Percentiles rank a stretch among this genome's conserved stretches.
Conservation (phyloP, 1,140 invertebrate genomes). For the Scaptomyza pallida region DNA sequence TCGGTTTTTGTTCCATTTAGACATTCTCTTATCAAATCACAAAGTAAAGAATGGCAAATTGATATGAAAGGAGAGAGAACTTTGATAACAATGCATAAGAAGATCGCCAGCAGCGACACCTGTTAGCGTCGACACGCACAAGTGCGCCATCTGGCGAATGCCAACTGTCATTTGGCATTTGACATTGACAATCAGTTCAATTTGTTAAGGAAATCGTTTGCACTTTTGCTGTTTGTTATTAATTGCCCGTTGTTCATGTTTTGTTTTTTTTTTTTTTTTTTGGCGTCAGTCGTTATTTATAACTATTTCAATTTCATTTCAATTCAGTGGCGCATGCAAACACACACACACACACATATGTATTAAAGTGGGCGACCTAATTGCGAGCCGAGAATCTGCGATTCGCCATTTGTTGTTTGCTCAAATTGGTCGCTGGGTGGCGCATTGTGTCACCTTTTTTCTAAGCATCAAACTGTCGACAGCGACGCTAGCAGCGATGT, state of each 20-base stretch:
- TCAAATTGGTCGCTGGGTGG: constrained; percentile 25
- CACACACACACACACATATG: constrained; percentile 35
- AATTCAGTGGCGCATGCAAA: constrained; percentile 60
- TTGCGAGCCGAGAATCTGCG: constrained; percentile 61
- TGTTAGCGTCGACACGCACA: constrained; percentile 33
- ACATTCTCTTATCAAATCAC: constrained; percentile 4
- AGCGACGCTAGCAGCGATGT: constrained; percentile 16
- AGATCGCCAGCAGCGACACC: constrained; percentile 36
- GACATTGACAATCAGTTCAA: constrained; percentile 67
- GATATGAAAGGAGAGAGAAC: constrained; percentile 3
- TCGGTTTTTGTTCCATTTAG: not conserved
- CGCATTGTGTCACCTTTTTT: constrained; percentile 73
- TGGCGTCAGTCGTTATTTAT: constrained; percentile 56
- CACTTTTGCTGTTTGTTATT: constrained; percentile 67
- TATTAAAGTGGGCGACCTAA: constrained; percentile 74
- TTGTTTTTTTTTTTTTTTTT: too few relatives aligned
- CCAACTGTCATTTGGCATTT: constrained; percentile 28
- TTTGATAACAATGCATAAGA: too few relatives aligned
- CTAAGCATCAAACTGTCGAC: constrained; percentile 17
- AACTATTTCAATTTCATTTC: constrained; percentile 55
- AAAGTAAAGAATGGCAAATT: constrained; percentile 2
- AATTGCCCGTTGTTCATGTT: constrained; percentile 27
- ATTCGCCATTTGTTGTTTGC: constrained; percentile 36
- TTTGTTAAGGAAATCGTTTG: constrained; percentile 54
- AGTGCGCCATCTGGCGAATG: constrained; percentile 3